These are phyloP conservation scores for Andrena minutula DNA, from an alignment of 2,888 invertebrate species.

Conservation along the genomic window DNA sequence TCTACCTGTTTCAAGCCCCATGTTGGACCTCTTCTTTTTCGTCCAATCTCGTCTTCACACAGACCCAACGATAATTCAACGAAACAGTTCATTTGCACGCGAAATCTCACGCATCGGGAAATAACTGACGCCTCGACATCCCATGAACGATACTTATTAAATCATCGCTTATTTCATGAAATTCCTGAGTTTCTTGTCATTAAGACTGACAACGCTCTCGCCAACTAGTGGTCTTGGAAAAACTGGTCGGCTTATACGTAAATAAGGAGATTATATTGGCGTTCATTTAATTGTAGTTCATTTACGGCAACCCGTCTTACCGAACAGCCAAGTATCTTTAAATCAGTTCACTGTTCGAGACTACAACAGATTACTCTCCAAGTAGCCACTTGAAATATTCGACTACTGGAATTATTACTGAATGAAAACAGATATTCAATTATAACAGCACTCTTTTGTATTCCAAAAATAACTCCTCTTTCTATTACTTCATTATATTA, in stretches of 20 bases:
- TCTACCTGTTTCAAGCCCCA: too few species aligned
- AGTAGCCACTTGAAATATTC: too few species aligned
- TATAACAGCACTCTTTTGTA: too few species aligned
- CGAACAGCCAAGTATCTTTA: too few species aligned
- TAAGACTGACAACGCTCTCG: neutral
- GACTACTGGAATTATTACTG: too few species aligned
- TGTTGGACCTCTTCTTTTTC: too few species aligned
- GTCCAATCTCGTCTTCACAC: too few species aligned
- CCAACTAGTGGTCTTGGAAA: slow-evolving; percentile 1
- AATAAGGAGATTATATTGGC: slow-evolving; percentile 20
- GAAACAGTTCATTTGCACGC: neutral
- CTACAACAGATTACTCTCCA: too few species aligned
- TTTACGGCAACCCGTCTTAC: slow-evolving; percentile 19
- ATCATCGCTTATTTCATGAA: slow-evolving; percentile 4
- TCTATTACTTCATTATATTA: too few species aligned
- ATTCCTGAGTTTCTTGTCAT: slow-evolving; percentile 16
- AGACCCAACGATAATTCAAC: neutral
- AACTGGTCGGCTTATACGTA: slow-evolving; percentile 9
- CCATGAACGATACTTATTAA: neutral
- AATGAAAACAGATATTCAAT: too few species aligned
- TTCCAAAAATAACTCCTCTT: too few species aligned
- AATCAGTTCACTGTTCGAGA: too few species aligned
- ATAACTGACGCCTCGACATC: slow-evolving; percentile 3
- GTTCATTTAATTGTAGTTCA: slow-evolving; percentile 12
- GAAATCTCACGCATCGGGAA: neutral